Conservation (phyloP, 2,888 invertebrate species). For the Osmoderma eremita region DNA sequence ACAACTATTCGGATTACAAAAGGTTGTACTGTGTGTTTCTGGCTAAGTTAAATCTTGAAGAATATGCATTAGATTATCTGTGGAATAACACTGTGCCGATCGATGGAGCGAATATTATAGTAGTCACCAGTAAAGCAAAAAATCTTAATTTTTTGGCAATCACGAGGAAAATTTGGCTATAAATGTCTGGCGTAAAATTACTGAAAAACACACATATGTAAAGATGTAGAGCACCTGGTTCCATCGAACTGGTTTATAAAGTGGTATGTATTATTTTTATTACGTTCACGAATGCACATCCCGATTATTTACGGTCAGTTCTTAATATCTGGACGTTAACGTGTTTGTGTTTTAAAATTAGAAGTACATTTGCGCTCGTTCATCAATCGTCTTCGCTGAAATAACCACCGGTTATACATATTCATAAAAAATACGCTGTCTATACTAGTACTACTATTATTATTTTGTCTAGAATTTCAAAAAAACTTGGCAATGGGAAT, state of each 20-base stretch:
- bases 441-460: conserved; percentile 40
- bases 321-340: conserved; percentile 29
- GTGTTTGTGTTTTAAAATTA: conserved; percentile 26
- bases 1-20: too few relatives aligned
- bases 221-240: conserved; percentile 2
- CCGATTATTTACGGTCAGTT: conserved; percentile 24
- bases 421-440: conserved; percentile 39
- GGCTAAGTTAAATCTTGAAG: too few relatives aligned
- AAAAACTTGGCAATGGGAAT: conserved; percentile 36
- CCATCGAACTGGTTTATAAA: background rate
- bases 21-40: too few relatives aligned
- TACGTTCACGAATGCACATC: conserved; percentile 19
- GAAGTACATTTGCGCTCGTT: conserved; percentile 36
- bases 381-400: conserved; percentile 29
- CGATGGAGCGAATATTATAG: too few relatives aligned
- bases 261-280: conserved; percentile 9
- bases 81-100: too few relatives aligned
- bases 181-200: background rate
- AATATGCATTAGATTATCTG: too few relatives aligned
- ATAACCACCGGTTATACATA: conserved; percentile 23
- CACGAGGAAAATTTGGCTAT: background rate
- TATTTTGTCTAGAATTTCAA: conserved; percentile 41
- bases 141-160: too few relatives aligned
- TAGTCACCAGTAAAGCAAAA: too few relatives aligned
- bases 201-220: too few relatives aligned